A percentile compares a stretch with the other conserved stretches of the same genome.
phyloP scores from a whole-genome alignment of 2,797 vertebrate genomes.

The Astyanax mexicanus region DNA sequence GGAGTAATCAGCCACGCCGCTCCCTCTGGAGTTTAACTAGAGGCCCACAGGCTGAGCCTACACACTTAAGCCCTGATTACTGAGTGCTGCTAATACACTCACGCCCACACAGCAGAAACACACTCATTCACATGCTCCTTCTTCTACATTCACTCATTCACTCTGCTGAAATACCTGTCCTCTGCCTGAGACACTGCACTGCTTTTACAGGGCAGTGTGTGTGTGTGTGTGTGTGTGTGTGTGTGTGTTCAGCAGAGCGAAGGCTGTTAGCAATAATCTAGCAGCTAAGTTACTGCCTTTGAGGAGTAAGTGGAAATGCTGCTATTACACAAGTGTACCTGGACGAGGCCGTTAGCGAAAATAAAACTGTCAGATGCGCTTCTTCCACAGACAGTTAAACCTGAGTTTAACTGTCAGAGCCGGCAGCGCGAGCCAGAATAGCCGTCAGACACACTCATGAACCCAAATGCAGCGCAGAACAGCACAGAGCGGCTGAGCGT shows the following conservation, averaged over 20 bases:
- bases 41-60: constrained; percentile 12
- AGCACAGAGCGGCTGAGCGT: not conserved
- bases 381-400: constrained; percentile 38
- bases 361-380: constrained; percentile 48
- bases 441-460: constrained; percentile 6
- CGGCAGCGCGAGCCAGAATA: not conserved
- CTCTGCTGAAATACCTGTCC: not conserved
- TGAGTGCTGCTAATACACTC: constrained; percentile 23
- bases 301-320: constrained; percentile 17
- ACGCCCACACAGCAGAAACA: not conserved
- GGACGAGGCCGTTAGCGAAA: constrained; percentile 9
- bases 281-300: not conserved
- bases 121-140: not conserved
- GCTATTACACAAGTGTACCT: constrained; percentile 27
- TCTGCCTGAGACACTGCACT: not conserved
- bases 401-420: constrained; percentile 13
- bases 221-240: not conserved
- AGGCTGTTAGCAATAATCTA: not conserved
- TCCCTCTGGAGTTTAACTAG: constrained; percentile 42
- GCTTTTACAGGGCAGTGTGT: not conserved
- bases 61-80: constrained; percentile 42
- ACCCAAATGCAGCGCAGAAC: not conserved
- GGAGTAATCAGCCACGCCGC: constrained; percentile 42
- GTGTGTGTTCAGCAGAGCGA: not conserved
- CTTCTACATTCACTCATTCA: not conserved